These are phyloP conservation scores for Drosophila ercepeae DNA, from an alignment of 1,140 invertebrate species.

Conservation along the genomic window DNA sequence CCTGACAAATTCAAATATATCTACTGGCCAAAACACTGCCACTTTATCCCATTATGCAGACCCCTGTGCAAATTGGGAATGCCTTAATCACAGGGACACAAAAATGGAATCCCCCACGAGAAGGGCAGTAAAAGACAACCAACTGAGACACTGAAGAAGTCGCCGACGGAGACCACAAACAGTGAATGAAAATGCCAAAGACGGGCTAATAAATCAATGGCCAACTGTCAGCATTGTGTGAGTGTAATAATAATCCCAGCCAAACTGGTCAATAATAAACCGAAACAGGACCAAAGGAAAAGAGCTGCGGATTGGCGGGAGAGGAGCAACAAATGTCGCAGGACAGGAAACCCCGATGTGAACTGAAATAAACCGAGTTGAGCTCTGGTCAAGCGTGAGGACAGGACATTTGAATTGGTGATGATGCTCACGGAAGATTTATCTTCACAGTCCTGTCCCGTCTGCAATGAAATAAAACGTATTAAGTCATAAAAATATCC, in stretches of 20 bases:
- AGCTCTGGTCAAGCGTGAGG: slow-evolving; percentile 71
- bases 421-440: slow-evolving; percentile 72
- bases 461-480: slow-evolving; percentile 77
- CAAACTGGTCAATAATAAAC: slow-evolving; percentile 78
- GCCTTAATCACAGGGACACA: slow-evolving; percentile 40
- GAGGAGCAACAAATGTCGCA: slow-evolving; percentile 73
- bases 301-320: neutral
- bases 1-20: slow-evolving; percentile 29
- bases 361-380: slow-evolving; percentile 40
- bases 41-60: slow-evolving; percentile 42
- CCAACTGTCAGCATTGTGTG: slow-evolving; percentile 78
- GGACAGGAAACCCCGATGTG: slow-evolving; percentile 23
- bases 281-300: slow-evolving; percentile 34
- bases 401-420: slow-evolving; percentile 75
- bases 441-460: slow-evolving; percentile 49
- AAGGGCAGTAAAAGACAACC: slow-evolving; percentile 29
- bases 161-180: slow-evolving; percentile 50
- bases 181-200: slow-evolving; percentile 53
- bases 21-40: neutral
- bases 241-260: slow-evolving; percentile 74
- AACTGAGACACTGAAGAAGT: slow-evolving; percentile 13
- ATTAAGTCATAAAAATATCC: slow-evolving; percentile 77
- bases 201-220: slow-evolving; percentile 76
- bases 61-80: slow-evolving; percentile 18
- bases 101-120: slow-evolving; percentile 6